phyloP scores from a whole-genome alignment of 2,888 invertebrate genomes.

The Keiferia lycopersicella region DNA sequence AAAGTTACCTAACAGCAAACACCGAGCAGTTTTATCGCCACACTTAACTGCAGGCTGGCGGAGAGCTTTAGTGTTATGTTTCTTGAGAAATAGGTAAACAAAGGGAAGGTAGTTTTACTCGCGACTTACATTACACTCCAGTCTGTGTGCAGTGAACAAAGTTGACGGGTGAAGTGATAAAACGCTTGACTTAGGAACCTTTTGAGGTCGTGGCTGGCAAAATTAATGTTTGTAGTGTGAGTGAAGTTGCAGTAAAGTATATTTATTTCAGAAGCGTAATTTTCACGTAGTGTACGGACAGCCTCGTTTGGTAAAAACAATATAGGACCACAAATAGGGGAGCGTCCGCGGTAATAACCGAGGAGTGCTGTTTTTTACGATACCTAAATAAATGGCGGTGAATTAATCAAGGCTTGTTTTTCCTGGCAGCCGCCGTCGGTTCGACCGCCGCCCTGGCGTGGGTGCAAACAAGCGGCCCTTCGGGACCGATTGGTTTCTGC shows the following conservation, averaged over 20 bases:
- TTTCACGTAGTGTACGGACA: neutral
- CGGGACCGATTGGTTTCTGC: constrained; percentile 51
- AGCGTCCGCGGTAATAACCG: constrained; percentile 9
- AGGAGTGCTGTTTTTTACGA: constrained; percentile 33
- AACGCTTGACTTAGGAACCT: neutral
- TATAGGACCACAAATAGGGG: neutral
- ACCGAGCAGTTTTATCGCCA: constrained; percentile 22
- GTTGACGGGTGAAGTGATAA: constrained; percentile 13
- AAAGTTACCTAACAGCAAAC: constrained; percentile 30
- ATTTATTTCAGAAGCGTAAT: neutral
- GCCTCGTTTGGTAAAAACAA: neutral
- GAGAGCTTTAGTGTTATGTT: constrained; percentile 24
- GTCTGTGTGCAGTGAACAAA: constrained; percentile 13
- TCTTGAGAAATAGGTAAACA: constrained; percentile 19
- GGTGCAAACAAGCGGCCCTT: constrained; percentile 55
- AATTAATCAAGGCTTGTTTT: constrained; percentile 64
- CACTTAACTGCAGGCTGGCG: constrained; percentile 24
- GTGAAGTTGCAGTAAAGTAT: neutral
- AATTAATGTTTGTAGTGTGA: neutral
- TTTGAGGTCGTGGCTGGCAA: neutral
- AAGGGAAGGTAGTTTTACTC: constrained; percentile 19
- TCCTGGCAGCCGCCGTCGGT: constrained; percentile 46
- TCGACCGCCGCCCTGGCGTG: constrained; percentile 35
- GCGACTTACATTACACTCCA: constrained; percentile 15
- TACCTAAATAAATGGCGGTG: constrained; percentile 50